Evolutionary conservation across 2,113 vertebrate species (phyloP), one percentile per base, ranked within the genome.

Genomic region (Hystrix brachyura): DNA sequence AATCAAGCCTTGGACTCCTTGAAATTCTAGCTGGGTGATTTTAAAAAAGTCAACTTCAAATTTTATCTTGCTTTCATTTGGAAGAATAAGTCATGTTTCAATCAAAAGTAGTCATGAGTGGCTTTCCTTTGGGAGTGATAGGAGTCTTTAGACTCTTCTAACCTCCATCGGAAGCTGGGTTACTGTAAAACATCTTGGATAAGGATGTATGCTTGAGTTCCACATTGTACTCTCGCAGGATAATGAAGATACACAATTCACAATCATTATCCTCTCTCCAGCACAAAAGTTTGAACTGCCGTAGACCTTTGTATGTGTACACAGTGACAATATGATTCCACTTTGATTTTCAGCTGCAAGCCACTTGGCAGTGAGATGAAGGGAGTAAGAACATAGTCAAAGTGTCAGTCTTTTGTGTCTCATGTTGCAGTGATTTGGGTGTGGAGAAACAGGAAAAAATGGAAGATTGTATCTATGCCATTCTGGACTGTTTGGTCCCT

Each of bases 41-140:
- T 74, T 78, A 1, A 46, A 74, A 91, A 88, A 90, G 38, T 86
- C 78, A 76, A 17, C 10, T 25, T 53, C 38, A 27, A 53, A 65
- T 92, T 53, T 92, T 59, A 8, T 60, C 18, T 91, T 82, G 29
- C 34, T 83, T 91, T 64, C 9, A 94, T 59, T 92, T 59, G n/a
- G 7, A 80, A 93, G 14, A 8, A 48, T 25, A 43, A 62, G 23
- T 80, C 10, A 0, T 51, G 25, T 88, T 69, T 38, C 4, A 19
- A 59, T 88, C 12, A 21, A 71, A 84, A 38, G 5, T 57, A 14
- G 34, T 53, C 60, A 25, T 21, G 11, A 67, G 7, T 43, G 29
- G 3, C 19, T 86, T 27, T 87, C 59, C 29, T 72, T 29, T 62
- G 67, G 5, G n/a, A 88, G 9, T 76, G 7, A 86, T 27, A 53